Percentiles rank a stretch among this genome's conserved stretches.
phyloP scores from a whole-genome alignment of 2,797 vertebrate species.

The Gastrophryne carolinensis region DNA sequence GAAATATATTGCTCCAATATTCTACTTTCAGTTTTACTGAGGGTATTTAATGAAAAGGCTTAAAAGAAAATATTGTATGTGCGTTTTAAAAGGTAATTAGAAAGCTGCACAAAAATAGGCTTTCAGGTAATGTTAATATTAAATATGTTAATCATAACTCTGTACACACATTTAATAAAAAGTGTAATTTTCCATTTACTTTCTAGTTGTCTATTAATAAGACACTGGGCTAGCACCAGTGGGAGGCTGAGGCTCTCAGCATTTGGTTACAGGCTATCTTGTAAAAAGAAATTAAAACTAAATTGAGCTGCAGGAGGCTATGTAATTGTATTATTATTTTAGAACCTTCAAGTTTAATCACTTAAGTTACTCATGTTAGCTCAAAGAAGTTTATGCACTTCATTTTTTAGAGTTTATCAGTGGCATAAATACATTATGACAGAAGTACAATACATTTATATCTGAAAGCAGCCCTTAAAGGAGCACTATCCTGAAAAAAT shows the following conservation, averaged over 20 bases:
- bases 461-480: too few relatives aligned
- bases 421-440: conserved; percentile 8
- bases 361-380: background rate
- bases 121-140: conserved; percentile 79
- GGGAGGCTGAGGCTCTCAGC: conserved; percentile 69
- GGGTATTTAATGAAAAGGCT: conserved; percentile 71
- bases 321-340: conserved; percentile 25
- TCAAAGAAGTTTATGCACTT: background rate
- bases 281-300: conserved; percentile 53
- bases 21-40: conserved; percentile 70
- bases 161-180: conserved; percentile 72
- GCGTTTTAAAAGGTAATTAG: conserved; percentile 74
- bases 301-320: conserved; percentile 26
- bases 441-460: too few relatives aligned
- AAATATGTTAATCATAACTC: conserved; percentile 79
- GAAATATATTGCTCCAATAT: conserved; percentile 70
- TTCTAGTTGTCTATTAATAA: conserved; percentile 71
- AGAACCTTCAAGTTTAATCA: conserved; percentile 16
- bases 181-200: conserved; percentile 77
- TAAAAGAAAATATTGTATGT: conserved; percentile 66
- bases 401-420: background rate
- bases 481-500: too few relatives aligned
- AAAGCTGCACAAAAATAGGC: conserved; percentile 69
- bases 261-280: conserved; percentile 72
- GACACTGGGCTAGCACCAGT: conserved; percentile 60